Base-by-base conservation (phyloP, 2,888 invertebrate genomes). In the Drosophila pegasa region DNA sequence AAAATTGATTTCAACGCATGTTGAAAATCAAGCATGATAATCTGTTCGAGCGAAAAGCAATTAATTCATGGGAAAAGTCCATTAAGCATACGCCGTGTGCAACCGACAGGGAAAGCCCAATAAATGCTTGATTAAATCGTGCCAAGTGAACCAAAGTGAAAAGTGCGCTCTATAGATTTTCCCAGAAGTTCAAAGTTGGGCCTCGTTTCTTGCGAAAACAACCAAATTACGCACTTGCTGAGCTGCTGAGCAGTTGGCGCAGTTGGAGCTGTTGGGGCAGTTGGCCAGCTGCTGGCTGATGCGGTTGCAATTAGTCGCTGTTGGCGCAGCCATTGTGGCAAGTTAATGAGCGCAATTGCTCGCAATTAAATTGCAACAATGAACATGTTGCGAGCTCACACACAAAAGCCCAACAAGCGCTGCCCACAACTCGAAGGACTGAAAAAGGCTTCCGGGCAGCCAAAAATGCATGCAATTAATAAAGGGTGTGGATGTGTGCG, bases 291-390 rank as follows among this genome's bases (percentile, higher is more conserved):
- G 27, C 29, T 62, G 35, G 35, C 20, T 43, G 33, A 45, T 52
- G 51, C n/a, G 66, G 20, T 33, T 59, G 71, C 69, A 62, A 68
- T 69, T 62, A 71, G 58, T 62, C 55, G 37, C 29, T 41, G 40
- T 51, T 63, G 61, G 22, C 35, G 50, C 38, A 41, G 41, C 51
- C 38, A 43, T 52, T 66, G 76, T 50, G 60, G 64, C 64, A 64
- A 80, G 60, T 70, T 85, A 82, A 80, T 80, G 89, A 76, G 75
- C 63, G 56, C 58, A 76, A 72, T 75, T 73, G 74, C 65, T 63
- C 37, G 78, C 75, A 83, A 83, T 88, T 83, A 76, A 88, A 37
- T 51, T 62, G 76, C 75, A 70, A 78, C 86, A 79, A 73, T 66
- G 59, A 59, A 71, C 56, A 41, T 64, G 37, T 50, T 59, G 52